Evolutionary conservation across 1,140 invertebrate species (phyloP).

Genomic region (Scaptodrosophila lebanonensis): DNA sequence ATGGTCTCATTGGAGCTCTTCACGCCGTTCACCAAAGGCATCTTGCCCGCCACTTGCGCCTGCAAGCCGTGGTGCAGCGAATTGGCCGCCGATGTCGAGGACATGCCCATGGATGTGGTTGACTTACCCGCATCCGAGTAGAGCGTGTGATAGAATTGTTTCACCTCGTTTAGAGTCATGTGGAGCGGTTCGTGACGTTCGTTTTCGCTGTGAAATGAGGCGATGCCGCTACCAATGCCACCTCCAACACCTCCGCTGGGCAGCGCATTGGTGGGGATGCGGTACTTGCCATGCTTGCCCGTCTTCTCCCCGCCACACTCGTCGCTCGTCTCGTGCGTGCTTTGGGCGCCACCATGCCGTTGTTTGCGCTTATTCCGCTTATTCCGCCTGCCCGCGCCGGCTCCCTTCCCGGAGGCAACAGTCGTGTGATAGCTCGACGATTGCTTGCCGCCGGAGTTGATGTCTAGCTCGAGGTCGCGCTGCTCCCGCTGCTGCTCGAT

Average conservation of each 20-base stretch:
- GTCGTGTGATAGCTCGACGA: background rate
- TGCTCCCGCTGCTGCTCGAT: conserved; percentile 79
- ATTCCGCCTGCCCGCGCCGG: conserved; percentile 54
- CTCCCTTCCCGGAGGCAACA: conserved; percentile 46
- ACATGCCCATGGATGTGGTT: background rate
- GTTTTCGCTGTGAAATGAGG: background rate
- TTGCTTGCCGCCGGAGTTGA: conserved; percentile 24
- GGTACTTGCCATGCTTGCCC: conserved; percentile 58
- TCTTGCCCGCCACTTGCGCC: background rate
- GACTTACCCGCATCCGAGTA: conserved; percentile 81
- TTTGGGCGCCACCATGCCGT: conserved; percentile 31
- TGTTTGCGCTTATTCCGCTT: conserved; percentile 72
- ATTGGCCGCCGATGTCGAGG: conserved; percentile 72
- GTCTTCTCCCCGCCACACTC: conserved; percentile 32
- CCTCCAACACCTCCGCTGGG: background rate
- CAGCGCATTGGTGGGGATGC: conserved; percentile 26
- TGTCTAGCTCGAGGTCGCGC: conserved; percentile 9
- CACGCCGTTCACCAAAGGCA: conserved; percentile 35
- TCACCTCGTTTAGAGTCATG: conserved; percentile 90
- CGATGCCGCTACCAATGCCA: too few species aligned
- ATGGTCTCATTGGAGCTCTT: conserved; percentile 69
- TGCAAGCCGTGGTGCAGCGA: background rate
- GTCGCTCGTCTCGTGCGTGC: conserved; percentile 52
- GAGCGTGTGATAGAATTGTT: conserved; percentile 87
- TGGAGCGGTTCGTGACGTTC: conserved; percentile 84